phyloP scores from a whole-genome alignment of 2,113 vertebrate genomes.

The Sinocyclocheilus anophthalmus region DNA sequence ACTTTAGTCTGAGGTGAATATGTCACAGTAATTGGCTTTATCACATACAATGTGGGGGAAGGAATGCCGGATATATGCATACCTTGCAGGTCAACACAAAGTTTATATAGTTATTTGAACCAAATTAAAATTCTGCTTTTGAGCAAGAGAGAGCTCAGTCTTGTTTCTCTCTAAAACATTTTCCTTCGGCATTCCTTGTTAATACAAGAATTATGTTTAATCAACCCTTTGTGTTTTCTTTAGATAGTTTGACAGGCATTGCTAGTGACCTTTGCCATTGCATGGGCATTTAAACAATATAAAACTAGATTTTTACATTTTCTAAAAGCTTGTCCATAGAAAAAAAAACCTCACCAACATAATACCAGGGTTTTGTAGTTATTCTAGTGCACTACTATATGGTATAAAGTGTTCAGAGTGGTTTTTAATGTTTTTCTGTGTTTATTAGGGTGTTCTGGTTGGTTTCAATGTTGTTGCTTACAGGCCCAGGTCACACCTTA shows the following conservation, averaged over 20 bases:
- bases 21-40: neutral
- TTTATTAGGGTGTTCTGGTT: neutral
- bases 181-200: neutral
- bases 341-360: neutral
- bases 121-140: neutral
- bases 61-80: neutral
- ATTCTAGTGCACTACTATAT: neutral
- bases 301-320: neutral
- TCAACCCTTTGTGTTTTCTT: neutral
- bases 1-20: slow-evolving; percentile 4
- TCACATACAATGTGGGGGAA: slow-evolving; percentile 3
- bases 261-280: neutral
- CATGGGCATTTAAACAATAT: neutral
- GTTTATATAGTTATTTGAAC: neutral
- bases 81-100: neutral
- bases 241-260: neutral
- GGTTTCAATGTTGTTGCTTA: neutral
- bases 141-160: neutral
- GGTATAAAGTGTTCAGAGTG: neutral
- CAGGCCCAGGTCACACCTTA: neutral
- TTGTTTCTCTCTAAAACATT: neutral
- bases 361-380: neutral
- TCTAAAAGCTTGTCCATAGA: neutral
- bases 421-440: neutral
- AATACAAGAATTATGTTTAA: neutral